Conservation (phyloP, 1,140 invertebrate species). For the Notospermus geniculatus region DNA sequence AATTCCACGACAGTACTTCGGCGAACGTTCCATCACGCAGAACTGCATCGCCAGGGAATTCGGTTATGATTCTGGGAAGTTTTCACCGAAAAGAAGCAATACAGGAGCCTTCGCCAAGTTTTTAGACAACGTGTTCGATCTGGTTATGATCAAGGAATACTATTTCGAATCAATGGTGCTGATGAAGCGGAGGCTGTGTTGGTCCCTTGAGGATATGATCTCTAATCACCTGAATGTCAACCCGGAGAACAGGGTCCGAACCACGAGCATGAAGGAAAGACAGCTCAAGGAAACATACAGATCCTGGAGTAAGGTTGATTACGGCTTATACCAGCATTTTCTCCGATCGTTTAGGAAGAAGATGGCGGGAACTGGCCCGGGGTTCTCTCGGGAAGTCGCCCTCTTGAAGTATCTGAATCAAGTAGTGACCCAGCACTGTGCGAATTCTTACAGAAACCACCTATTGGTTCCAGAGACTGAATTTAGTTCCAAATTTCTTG, state of each 20-base stretch:
- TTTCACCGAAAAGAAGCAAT: neutral
- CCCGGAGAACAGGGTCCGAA: neutral
- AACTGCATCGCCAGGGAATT: slow-evolving; percentile 4
- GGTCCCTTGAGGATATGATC: slow-evolving; percentile 2
- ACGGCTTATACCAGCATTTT: slow-evolving; percentile 31
- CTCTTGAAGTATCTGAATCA: no score
- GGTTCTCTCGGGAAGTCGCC: no score
- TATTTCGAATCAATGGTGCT: neutral
- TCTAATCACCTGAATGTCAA: neutral
- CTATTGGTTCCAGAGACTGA: no score
- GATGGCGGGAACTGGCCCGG: no score
- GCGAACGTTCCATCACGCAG: neutral
- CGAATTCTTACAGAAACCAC: no score
- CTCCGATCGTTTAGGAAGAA: no score
- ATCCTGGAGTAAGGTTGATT: slow-evolving; percentile 40
- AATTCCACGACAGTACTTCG: neutral
- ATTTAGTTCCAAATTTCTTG: no score
- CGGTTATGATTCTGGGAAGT: neutral
- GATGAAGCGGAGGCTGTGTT: slow-evolving; percentile 2
- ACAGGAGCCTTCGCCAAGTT: neutral
- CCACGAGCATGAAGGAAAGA: no score
- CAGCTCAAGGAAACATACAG: slow-evolving; percentile 14
- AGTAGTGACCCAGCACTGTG: no score
- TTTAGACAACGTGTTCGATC: neutral
- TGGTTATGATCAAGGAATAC: slow-evolving; percentile 2